Evolutionary conservation across 2,113 vertebrate species (phyloP).

Genomic region (Nothobranchius kuhntae): DNA sequence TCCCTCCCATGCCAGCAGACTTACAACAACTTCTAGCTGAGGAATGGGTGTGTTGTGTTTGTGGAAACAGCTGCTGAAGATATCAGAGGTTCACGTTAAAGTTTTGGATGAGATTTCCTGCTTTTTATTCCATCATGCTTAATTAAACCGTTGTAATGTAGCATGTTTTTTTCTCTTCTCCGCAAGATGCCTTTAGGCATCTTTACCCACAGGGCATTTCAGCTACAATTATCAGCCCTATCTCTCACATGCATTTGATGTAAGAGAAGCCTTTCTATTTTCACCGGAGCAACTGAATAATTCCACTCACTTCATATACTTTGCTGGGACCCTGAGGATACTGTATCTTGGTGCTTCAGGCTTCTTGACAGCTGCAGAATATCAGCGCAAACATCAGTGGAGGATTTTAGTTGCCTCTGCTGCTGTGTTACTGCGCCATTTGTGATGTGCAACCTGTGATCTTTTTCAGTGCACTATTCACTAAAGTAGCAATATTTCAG

Average conservation of each 20-base stretch:
- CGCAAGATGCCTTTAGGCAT: not conserved
- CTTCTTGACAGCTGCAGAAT: not conserved
- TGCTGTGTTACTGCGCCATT: not conserved
- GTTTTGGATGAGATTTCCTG: too few relatives aligned
- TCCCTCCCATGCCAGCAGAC: too few relatives aligned
- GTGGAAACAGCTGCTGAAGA: too few relatives aligned
- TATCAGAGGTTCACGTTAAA: too few relatives aligned
- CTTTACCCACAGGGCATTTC: not conserved
- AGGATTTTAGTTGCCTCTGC: not conserved
- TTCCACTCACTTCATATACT: not conserved
- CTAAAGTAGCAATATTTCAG: not conserved
- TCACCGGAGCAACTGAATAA: not conserved
- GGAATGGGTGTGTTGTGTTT: too few relatives aligned
- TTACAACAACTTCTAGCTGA: too few relatives aligned
- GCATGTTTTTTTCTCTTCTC: not conserved
- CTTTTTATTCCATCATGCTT: too few relatives aligned
- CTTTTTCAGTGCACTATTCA: not conserved
- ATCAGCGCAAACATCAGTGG: not conserved
- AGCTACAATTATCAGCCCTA: not conserved
- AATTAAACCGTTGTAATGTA: not conserved
- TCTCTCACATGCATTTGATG: not conserved
- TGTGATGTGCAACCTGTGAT: not conserved
- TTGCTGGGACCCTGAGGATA: not conserved
- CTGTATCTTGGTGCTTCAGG: not conserved
- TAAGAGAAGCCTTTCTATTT: not conserved